Percentiles rank a stretch among this genome's conserved stretches.
These are phyloP conservation scores for Adelognathus sp. DNA, from an alignment of 2,888 invertebrate genomes.

Conservation along the genomic window DNA sequence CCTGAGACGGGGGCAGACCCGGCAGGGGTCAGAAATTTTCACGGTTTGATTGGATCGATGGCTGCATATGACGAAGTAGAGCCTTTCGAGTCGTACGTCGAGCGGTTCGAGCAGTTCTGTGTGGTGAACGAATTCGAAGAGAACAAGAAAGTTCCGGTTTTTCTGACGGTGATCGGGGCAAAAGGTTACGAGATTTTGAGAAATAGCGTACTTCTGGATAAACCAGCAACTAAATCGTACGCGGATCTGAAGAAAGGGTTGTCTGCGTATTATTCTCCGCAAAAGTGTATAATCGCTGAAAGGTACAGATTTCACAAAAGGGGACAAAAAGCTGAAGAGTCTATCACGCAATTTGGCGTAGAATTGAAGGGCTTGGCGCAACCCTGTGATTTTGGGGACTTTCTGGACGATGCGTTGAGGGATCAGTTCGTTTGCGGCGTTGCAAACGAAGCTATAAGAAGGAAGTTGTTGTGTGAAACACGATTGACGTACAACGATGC, in stretches of 20 bases:
- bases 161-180: constrained; percentile 64
- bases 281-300: constrained; percentile 53
- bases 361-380: constrained; percentile 17
- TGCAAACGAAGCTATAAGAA: constrained; percentile 4
- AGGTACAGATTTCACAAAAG: constrained; percentile 53
- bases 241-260: constrained; percentile 54
- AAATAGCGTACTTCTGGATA: constrained; percentile 54
- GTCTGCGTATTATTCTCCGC: constrained; percentile 57
- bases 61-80: constrained; percentile 8
- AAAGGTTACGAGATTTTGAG: constrained; percentile 57
- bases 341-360: constrained; percentile 42
- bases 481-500: background rate
- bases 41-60: constrained; percentile 13
- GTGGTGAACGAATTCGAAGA: constrained; percentile 59
- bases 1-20: no score
- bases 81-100: constrained; percentile 56
- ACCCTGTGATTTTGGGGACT: constrained; percentile 4
- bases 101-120: constrained; percentile 64
- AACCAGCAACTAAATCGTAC: constrained; percentile 54
- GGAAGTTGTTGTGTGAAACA: constrained; percentile 4
- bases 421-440: constrained; percentile 30
- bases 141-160: constrained; percentile 58
- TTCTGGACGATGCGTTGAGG: background rate
- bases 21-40: no score
- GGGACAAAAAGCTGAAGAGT: constrained; percentile 30